Evolutionary conservation across 2,113 vertebrate species (phyloP).

Genomic region (Larimichthys crocea): DNA sequence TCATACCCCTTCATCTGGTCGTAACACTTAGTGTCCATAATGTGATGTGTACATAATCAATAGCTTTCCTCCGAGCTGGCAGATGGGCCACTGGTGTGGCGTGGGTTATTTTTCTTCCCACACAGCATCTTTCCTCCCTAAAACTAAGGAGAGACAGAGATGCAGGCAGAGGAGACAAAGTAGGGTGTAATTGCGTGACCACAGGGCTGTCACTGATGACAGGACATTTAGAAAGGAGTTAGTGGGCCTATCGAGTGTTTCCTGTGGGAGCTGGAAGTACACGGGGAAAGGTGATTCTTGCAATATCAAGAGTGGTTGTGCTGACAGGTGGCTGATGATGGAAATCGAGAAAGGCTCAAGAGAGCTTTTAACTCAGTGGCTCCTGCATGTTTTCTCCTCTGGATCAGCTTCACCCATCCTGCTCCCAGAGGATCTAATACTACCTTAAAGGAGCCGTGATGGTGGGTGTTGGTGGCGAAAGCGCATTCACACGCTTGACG

Average conservation of each 20-base stretch:
- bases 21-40: constrained; percentile 67
- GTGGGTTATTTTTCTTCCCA: constrained; percentile 46
- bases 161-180: constrained; percentile 7
- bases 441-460: constrained; percentile 16
- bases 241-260: constrained; percentile 35
- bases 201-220: constrained; percentile 47
- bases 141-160: constrained; percentile 19
- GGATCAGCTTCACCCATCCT: constrained; percentile 36
- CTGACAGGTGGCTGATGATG: constrained; percentile 47
- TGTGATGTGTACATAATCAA: constrained; percentile 69
- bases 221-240: constrained; percentile 58
- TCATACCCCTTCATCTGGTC: too few species aligned
- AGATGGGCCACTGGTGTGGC: constrained; percentile 34
- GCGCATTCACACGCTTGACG: background rate
- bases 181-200: constrained; percentile 13
- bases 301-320: constrained; percentile 45
- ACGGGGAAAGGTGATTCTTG: constrained; percentile 24
- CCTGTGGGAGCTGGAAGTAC: constrained; percentile 34
- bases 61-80: constrained; percentile 48
- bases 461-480: constrained; percentile 10
- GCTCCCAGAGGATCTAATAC: constrained; percentile 23
- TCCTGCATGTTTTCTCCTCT: constrained; percentile 18
- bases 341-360: constrained; percentile 39
- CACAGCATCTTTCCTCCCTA: constrained; percentile 2
- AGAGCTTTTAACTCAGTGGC: constrained; percentile 47